Evolutionary conservation across 2,888 invertebrate species (phyloP).

Genomic region (Drosophila setosimentum): DNA sequence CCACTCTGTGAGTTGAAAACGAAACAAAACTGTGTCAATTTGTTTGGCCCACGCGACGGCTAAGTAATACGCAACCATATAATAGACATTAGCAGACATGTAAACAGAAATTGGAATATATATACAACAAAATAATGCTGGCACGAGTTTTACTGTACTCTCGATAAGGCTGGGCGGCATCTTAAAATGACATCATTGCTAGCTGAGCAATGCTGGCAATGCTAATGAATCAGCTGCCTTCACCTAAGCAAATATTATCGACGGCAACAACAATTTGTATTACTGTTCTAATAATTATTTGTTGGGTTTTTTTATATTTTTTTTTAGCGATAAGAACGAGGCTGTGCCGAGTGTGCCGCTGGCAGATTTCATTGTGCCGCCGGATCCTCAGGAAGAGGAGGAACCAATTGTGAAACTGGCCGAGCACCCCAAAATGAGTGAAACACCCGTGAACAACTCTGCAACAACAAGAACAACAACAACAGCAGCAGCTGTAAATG

Average conservation of each 20-base stretch:
- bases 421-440: constrained; percentile 54
- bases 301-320: background rate
- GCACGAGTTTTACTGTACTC: constrained; percentile 13
- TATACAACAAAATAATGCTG: constrained; percentile 17
- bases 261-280: constrained; percentile 23
- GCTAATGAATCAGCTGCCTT: constrained; percentile 70
- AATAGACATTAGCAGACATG: constrained; percentile 48
- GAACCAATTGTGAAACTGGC: constrained; percentile 66
- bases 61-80: constrained; percentile 62
- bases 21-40: constrained; percentile 65
- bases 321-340: constrained; percentile 54
- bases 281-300: constrained; percentile 3
- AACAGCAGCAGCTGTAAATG: constrained; percentile 35
- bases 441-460: constrained; percentile 25
- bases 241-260: constrained; percentile 13
- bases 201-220: constrained; percentile 3
- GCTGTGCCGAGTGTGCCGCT: constrained; percentile 57
- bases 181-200: constrained; percentile 47
- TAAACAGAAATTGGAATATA: constrained; percentile 37
- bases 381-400: constrained; percentile 45
- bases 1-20: constrained; percentile 21
- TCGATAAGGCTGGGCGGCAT: constrained; percentile 16
- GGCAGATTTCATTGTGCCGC: constrained; percentile 63
- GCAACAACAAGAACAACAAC: constrained; percentile 15
- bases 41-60: constrained; percentile 47